These are phyloP conservation scores for Chrysopa pallens DNA, from an alignment of 1,140 invertebrate species.

Conservation along the genomic window DNA sequence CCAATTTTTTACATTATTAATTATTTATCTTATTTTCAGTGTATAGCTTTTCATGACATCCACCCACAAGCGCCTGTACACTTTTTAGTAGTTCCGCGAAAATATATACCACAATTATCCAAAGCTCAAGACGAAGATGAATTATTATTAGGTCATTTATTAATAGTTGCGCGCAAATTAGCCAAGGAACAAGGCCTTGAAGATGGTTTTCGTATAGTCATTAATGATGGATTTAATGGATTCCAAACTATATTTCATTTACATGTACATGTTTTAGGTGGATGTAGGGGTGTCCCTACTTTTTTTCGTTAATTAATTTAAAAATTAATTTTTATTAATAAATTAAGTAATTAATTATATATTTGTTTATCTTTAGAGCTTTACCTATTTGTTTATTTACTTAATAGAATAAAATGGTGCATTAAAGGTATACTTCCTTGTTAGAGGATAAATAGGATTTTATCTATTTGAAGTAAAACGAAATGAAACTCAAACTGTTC, in stretches of 20 bases:
- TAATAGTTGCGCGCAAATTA: constrained; percentile 64
- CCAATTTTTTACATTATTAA: not conserved
- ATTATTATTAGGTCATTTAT: constrained; percentile 51
- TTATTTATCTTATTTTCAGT: constrained; percentile 27
- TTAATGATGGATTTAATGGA: constrained; percentile 82
- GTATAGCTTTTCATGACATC: constrained; percentile 75
- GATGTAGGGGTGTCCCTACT: constrained; percentile 25
- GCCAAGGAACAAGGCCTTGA: constrained; percentile 49
- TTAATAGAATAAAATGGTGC: no score
- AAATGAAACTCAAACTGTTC: no score
- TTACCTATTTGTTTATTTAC: no score
- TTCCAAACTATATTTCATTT: constrained; percentile 85
- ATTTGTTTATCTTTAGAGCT: no score
- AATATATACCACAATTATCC: constrained; percentile 68
- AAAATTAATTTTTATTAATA: no score
- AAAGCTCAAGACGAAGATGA: constrained; percentile 58
- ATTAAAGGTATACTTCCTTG: no score
- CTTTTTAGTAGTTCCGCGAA: constrained; percentile 91
- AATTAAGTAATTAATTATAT: no score
- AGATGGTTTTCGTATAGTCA: constrained; percentile 56
- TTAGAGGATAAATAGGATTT: no score
- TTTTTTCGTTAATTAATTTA: no score
- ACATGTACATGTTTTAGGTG: constrained; percentile 83
- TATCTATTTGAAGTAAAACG: no score
- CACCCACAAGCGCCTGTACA: constrained; percentile 85